Percentiles rank a stretch among this genome's conserved stretches.
These are phyloP conservation scores for Pollenia amentaria DNA, from an alignment of 2,888 invertebrate species.

Conservation along the genomic window DNA sequence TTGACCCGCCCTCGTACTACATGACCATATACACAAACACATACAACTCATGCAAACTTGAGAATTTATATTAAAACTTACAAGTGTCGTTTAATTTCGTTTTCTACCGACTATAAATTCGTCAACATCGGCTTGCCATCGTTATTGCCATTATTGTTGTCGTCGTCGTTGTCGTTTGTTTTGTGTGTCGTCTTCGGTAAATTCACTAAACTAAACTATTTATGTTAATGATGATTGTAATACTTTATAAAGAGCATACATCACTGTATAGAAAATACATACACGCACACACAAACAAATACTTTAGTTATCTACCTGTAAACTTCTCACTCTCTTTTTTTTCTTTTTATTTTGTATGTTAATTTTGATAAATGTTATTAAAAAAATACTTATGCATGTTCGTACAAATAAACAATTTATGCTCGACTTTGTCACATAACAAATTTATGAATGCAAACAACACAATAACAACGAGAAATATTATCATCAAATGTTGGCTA, in stretches of 20 bases:
- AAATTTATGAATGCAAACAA: conserved; percentile 36
- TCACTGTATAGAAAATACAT: background rate
- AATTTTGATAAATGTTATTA: background rate
- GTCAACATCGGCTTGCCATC: conserved; percentile 33
- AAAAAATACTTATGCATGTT: background rate
- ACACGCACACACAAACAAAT: background rate
- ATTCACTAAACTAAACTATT: conserved; percentile 59
- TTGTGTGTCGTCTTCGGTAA: conserved; percentile 38
- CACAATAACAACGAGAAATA: background rate
- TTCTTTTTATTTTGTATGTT: background rate
- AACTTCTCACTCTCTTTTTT: background rate
- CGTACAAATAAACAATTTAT: conserved; percentile 31
- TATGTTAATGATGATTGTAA: conserved; percentile 74
- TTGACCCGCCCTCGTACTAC: background rate
- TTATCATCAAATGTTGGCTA: background rate
- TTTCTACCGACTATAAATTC: conserved; percentile 23
- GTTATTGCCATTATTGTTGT: conserved; percentile 23
- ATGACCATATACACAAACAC: background rate
- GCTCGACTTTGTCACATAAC: conserved; percentile 44
- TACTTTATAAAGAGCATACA: conserved; percentile 30
- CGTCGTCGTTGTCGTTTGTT: background rate
- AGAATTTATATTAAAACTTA: conserved; percentile 1
- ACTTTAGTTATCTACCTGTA: conserved; percentile 20
- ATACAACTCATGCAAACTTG: background rate
- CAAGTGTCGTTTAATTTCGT: conserved; percentile 49